Conservation (phyloP, 2,888 invertebrate genomes). For the Melanchra persicariae region DNA sequence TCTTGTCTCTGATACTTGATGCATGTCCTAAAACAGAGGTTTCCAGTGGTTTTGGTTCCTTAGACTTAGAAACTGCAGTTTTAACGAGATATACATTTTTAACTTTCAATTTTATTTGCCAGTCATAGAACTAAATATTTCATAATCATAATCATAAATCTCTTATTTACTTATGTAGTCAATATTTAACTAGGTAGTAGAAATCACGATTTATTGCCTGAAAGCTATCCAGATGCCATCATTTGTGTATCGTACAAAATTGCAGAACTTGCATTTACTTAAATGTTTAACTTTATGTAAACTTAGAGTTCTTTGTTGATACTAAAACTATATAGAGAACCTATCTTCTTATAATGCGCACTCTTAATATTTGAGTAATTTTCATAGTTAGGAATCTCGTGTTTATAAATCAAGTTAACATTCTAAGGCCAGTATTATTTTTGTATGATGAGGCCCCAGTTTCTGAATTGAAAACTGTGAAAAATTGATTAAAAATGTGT, state of each 20-base stretch:
- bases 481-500: not conserved
- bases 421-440: slow-evolving; percentile 22
- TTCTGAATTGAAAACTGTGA: not conserved
- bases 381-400: slow-evolving; percentile 4
- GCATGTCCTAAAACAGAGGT: not conserved
- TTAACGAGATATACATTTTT: not conserved
- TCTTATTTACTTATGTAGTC: no score
- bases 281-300: no score
- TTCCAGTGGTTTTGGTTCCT: not conserved
- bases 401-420: slow-evolving; percentile 12
- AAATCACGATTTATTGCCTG: not conserved
- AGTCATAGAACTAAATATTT: not conserved
- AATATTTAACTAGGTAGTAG: not conserved
- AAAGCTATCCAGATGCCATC: no score
- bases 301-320: no score
- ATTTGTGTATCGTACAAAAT: slow-evolving; percentile 30
- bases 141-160: no score
- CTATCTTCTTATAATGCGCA: not conserved
- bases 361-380: not conserved
- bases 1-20: not conserved
- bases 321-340: no score
- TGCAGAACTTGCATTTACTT: not conserved
- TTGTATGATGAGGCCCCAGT: not conserved
- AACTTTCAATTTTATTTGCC: not conserved
- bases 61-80: not conserved